Base-by-base conservation (phyloP, 2,888 invertebrate species). In the Sepioteuthis lessoniana region DNA sequence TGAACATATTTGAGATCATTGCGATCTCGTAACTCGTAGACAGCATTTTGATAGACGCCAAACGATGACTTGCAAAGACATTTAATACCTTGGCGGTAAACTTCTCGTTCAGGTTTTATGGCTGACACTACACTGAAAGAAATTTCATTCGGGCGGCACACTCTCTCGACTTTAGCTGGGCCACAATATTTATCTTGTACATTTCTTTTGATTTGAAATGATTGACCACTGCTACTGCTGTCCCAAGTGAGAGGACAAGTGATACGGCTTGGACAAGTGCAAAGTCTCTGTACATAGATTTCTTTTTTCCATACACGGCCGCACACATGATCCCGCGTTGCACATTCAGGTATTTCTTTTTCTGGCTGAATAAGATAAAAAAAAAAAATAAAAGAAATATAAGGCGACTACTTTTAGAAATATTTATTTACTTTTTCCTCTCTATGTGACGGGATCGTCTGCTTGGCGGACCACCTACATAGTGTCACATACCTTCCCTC, bases 101-200 rank as follows among this genome's bases (percentile, higher is more conserved):
- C 50, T 35, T 93, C 93, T 25, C 55, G 47, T 37, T 93, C 21
- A 47, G 93, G 93, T 60, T 37, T 60, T 19, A 93, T 93, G 55
- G 93, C 93, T 5, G 93, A 50, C 13, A 93, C 93, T 1, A 93
- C 93, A 37, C 93, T 93, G 93, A 93, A 93, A 19, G 93, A 50
- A 10, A 93, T 60, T 35, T 93, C 93, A 50, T 93, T 93, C 13
- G 50, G 37, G 1, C 38, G 31, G 38, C 93, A 93, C 13, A 37
- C 60, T 25, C 38, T 50, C 5, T 60, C 60, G 21, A 93, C 93
- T 93, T 93, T 60, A 25, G 93, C 55, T 10, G 93, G 60, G 25
- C 38, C 93, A 25, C 93, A 93, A 21, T 93, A 93, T 93, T 50
- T 93, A 38, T 93, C 93, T n/a, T 93, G 93, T 47, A 93, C 55